Conservation (phyloP, 1,140 invertebrate genomes). For the Leptonema lineaticorne region DNA sequence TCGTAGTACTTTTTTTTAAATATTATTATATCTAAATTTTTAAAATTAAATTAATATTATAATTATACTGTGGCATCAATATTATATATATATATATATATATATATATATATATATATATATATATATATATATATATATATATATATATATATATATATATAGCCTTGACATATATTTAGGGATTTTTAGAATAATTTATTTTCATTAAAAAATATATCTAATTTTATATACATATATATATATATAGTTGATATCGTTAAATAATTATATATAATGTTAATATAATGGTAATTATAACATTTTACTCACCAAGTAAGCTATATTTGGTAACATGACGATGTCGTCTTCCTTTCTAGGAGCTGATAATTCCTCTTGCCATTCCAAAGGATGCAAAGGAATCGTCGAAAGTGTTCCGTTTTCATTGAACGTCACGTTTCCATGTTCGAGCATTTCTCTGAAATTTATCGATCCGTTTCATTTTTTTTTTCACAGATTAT, state of each 20-base stretch:
- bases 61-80: too few relatives aligned
- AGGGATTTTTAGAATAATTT: not conserved
- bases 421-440: constrained; percentile 69
- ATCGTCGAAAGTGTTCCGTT: constrained; percentile 71
- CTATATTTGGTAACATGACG: constrained; percentile 82
- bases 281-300: too few relatives aligned
- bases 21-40: too few relatives aligned
- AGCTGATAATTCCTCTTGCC: constrained; percentile 68
- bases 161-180: not conserved
- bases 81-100: not conserved
- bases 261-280: too few relatives aligned
- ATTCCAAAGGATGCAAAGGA: constrained; percentile 69
- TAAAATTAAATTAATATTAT: too few relatives aligned
- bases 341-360: constrained; percentile 73
- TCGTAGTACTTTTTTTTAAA: too few relatives aligned
- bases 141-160: not conserved
- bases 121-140: not conserved
- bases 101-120: not conserved
- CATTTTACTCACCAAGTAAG: constrained; percentile 74
- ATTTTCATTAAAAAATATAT: too few relatives aligned
- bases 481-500: too few relatives aligned
- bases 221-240: too few relatives aligned
- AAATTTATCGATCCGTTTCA: constrained; percentile 35
- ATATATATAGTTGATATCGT: too few relatives aligned
- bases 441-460: constrained; percentile 71